A percentile compares a stretch with the other conserved stretches of the same genome.
Evolutionary conservation across 2,113 vertebrate species (phyloP).

Genomic region (Dryoscopus gambensis): DNA sequence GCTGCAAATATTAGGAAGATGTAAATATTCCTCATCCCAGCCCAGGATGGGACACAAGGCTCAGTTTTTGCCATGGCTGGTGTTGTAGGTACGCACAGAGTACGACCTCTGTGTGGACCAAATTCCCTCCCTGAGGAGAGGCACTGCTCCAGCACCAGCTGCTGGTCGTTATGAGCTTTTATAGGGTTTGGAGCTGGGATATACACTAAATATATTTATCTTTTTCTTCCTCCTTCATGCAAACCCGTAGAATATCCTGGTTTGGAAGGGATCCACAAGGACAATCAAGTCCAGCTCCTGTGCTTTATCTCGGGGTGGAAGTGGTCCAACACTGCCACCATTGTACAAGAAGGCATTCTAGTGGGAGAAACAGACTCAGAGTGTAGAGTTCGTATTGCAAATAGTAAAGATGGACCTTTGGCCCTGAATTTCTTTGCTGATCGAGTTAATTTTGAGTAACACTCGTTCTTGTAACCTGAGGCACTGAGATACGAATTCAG

Average conservation of each 20-base stretch:
- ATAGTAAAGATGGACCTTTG: background rate
- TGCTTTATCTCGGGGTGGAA: background rate
- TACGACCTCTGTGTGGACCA: background rate
- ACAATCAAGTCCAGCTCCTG: background rate
- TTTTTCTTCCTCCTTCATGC: background rate
- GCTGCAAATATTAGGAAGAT: background rate
- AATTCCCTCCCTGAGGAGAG: background rate
- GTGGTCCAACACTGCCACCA: background rate
- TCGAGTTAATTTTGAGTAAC: background rate
- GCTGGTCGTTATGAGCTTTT: background rate
- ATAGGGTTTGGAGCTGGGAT: background rate
- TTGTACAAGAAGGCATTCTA: background rate
- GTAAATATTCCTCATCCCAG: background rate
- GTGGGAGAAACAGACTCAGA: background rate
- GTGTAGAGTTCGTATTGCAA: background rate
- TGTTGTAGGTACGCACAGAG: background rate
- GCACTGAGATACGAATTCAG: background rate
- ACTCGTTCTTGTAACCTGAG: background rate
- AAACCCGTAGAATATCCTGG: background rate
- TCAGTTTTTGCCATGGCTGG: rapidly evolving
- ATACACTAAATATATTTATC: background rate
- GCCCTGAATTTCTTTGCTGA: background rate
- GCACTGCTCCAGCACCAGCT: background rate
- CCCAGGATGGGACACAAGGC: background rate
- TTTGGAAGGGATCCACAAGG: background rate